Conservation (phyloP, 2,113 vertebrate genomes). For the Lepisosteus osseus region DNA sequence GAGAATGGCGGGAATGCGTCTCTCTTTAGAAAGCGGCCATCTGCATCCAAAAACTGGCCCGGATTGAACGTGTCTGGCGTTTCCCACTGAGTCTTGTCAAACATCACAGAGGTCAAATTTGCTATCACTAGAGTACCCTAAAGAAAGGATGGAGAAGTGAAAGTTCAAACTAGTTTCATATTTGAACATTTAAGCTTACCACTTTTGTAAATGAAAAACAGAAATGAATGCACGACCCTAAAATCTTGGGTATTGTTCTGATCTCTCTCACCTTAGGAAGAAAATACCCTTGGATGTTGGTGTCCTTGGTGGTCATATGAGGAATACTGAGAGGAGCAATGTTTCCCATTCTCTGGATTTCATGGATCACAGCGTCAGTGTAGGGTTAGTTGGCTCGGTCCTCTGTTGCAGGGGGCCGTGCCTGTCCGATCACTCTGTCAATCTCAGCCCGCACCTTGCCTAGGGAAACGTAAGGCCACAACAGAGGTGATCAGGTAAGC, state of each 20-base stretch:
- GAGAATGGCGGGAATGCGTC: slow-evolving; percentile 63
- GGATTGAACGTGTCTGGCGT: slow-evolving; percentile 63
- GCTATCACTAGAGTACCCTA: slow-evolving; percentile 61
- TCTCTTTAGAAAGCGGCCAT: slow-evolving; percentile 50
- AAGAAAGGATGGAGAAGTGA: slow-evolving; percentile 2
- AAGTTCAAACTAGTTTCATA: neutral
- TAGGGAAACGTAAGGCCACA: neutral
- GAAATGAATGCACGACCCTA: too few species aligned
- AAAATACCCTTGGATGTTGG: slow-evolving; percentile 28
- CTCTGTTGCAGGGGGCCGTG: slow-evolving; percentile 16
- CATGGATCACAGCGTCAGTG: slow-evolving; percentile 56
- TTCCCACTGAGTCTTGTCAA: slow-evolving; percentile 59
- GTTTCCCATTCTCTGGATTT: slow-evolving; percentile 58
- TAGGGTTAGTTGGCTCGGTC: slow-evolving; percentile 51
- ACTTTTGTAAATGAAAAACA: too few species aligned
- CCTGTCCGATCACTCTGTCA: neutral
- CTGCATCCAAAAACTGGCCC: slow-evolving; percentile 61
- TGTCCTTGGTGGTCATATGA: slow-evolving; percentile 19
- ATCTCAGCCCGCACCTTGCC: slow-evolving; percentile 36
- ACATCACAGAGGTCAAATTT: slow-evolving; percentile 53
- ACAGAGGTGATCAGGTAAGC: too few species aligned
- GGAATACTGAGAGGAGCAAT: slow-evolving; percentile 42
- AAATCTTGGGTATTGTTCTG: too few species aligned
- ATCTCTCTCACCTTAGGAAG: slow-evolving; percentile 47
- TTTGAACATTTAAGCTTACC: too few species aligned